These are phyloP conservation scores for Myotis brandtii DNA, from an alignment of 2,113 vertebrate species.

Conservation along the genomic window DNA sequence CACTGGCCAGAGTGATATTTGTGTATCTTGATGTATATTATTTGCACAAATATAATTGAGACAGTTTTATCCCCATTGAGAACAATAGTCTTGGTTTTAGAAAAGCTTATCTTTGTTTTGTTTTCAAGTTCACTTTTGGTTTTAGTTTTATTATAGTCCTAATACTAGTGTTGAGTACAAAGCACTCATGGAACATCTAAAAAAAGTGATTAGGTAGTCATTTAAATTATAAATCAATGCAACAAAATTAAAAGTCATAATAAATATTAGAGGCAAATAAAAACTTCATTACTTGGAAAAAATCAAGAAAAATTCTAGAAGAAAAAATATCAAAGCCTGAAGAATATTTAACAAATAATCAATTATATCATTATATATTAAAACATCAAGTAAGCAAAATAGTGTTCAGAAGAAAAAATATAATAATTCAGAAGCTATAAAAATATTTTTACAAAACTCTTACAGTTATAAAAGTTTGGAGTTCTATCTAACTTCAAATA, in stretches of 20 bases:
- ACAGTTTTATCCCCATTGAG: background rate
- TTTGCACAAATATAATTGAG: background rate
- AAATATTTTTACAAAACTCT: background rate
- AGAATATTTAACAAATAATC: background rate
- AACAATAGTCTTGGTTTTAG: background rate
- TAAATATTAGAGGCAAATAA: conserved; percentile 12
- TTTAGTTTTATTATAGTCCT: background rate
- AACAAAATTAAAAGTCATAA: background rate
- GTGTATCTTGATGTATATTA: background rate
- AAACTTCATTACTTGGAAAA: background rate
- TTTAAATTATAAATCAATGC: background rate
- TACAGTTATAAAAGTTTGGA: background rate
- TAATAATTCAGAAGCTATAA: background rate
- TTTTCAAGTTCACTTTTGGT: background rate
- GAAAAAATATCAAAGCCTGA: background rate
- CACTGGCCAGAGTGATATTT: background rate
- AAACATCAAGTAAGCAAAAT: background rate
- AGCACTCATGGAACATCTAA: background rate
- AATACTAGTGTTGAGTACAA: background rate
- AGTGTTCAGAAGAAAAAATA: background rate
- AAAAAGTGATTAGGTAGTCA: background rate
- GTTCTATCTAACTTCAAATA: background rate
- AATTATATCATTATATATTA: background rate
- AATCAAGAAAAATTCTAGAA: background rate
- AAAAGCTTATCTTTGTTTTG: background rate